Conservation (phyloP, 2,797 vertebrate genomes). For the Danio choprae region DNA sequence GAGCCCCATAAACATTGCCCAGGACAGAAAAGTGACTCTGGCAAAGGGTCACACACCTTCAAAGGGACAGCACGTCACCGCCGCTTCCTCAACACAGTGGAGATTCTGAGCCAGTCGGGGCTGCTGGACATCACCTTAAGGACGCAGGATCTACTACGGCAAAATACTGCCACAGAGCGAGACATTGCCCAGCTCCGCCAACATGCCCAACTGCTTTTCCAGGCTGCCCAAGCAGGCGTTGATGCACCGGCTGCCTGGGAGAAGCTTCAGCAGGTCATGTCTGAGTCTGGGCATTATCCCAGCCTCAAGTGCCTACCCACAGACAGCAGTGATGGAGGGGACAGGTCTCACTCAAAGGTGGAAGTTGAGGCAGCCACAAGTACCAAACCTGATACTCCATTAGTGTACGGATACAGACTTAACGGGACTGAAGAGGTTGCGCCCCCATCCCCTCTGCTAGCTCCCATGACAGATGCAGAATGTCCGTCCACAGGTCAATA, state of each 20-base stretch:
- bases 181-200: constrained; percentile 75
- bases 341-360: constrained; percentile 39
- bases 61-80: constrained; percentile 57
- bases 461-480: constrained; percentile 24
- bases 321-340: constrained; percentile 20
- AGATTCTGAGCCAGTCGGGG: constrained; percentile 75
- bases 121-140: constrained; percentile 76
- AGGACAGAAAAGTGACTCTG: constrained; percentile 20
- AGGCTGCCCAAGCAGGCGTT: constrained; percentile 56
- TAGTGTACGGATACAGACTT: constrained; percentile 21
- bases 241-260: constrained; percentile 58
- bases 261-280: constrained; percentile 70
- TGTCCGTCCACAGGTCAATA: constrained; percentile 22
- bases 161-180: constrained; percentile 68
- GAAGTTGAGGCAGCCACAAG: constrained; percentile 20
- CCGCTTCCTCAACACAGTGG: constrained; percentile 76
- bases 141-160: constrained; percentile 76
- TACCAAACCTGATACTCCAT: constrained; percentile 15
- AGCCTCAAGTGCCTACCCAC: constrained; percentile 58
- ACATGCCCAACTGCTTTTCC: constrained; percentile 75
- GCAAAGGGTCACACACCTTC: constrained; percentile 32
- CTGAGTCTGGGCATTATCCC: constrained; percentile 71
- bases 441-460: constrained; percentile 27
- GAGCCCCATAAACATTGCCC: constrained; percentile 50
- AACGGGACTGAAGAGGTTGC: constrained; percentile 36